Percentiles rank a stretch among this genome's conserved stretches.
Conservation (phyloP, 2,113 vertebrate species). For the Chrysemys picta region DNA sequence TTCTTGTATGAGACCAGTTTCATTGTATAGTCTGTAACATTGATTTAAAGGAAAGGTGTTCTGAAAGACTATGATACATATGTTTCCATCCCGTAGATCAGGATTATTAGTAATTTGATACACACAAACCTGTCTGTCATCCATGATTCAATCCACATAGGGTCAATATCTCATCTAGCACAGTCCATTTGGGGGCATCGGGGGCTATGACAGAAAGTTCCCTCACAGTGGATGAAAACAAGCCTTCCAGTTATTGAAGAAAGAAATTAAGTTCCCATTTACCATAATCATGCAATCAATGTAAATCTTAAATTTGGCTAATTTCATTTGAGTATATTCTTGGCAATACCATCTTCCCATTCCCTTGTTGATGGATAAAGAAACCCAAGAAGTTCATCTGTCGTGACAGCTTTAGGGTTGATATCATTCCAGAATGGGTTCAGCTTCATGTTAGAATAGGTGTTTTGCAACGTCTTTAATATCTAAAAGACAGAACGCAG, state of each 20-base stretch:
- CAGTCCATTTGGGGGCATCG: constrained; percentile 81
- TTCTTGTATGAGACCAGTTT: background rate
- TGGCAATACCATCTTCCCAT: constrained; percentile 80
- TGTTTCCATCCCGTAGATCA: accelerated
- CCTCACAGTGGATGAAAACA: constrained; percentile 83
- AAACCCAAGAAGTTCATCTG: constrained; percentile 80
- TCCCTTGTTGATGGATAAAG: constrained; percentile 81
- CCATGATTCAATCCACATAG: constrained; percentile 85
- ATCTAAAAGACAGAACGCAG: constrained; percentile 59
- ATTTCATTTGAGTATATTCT: background rate
- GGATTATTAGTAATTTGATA: background rate
- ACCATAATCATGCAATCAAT: background rate
- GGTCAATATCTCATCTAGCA: constrained; percentile 83
- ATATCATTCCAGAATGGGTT: constrained; percentile 79
- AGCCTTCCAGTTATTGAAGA: constrained; percentile 56
- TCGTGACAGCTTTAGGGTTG: constrained; percentile 82
- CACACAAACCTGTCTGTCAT: constrained; percentile 80
- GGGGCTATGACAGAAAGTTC: constrained; percentile 74
- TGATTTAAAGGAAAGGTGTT: background rate
- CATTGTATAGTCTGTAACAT: background rate
- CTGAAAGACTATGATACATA: background rate
- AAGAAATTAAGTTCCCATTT: background rate
- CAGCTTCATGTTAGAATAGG: constrained; percentile 78
- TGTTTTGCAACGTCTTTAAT: constrained; percentile 79
- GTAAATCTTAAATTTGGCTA: background rate